Evolutionary conservation across 2,113 vertebrate species (phyloP), one percentile per base, ranked within the genome.

Genomic region (Cynocephalus volans): DNA sequence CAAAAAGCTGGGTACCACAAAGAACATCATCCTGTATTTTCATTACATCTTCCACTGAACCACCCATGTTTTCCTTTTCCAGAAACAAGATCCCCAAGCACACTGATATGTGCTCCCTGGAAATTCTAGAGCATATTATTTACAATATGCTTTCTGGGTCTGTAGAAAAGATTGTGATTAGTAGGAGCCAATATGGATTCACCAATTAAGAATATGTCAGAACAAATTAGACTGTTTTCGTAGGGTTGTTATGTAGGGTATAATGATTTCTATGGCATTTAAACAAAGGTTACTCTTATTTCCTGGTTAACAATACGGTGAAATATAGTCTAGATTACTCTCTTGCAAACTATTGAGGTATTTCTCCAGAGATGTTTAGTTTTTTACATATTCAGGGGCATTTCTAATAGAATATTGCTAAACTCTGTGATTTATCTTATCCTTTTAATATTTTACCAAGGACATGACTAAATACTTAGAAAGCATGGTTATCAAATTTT

Each of bases 391-490:
- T 80, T 80, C 45, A 72, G 31, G n/a, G 69, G 0, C 24, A 85
- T 93, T 83, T 95, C 19, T 89, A 77, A 69, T 41, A 69, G 67
- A 58, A 45, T 60, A 67, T 70, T 94, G 21, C 12, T 76, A 67
- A 95, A 45, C 28, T 93, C 41, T 70, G 18, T 65, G 65, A 72
- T 93, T 93, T 83, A 73, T 64, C 62, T 91, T 88, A 45, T 79
- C 23, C 3, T 89, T 91, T 88, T 67, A 84, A 58, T 93, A 58
- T 79, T 95, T 91, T 89, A 92, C 31, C 89, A 91, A 60, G 84
- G 89, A 54, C 56, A 83, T 64, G 69, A 89, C 28, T 52, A 80
- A 96, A 94, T 54, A 50, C 65, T 90, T 93, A 86, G 81, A 75
- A 96, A 94, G 86, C 28, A 88, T 10, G 36, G 50, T 41, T 86